Evolutionary conservation across 1,140 invertebrate species (phyloP), one percentile per base, ranked within the genome.

Genomic region (Parapsyche elsis): DNA sequence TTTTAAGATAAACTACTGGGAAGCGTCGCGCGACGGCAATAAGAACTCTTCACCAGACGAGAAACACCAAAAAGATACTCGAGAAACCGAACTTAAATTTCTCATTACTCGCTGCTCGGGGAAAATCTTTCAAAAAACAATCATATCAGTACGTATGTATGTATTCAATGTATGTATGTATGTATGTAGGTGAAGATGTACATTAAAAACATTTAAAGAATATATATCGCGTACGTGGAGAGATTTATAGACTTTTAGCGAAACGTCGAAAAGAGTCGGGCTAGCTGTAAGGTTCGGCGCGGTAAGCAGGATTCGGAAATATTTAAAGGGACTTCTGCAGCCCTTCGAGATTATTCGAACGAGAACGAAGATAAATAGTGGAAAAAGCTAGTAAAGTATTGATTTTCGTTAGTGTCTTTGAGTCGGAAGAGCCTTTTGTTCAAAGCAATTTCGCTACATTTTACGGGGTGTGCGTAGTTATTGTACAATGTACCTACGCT

Each of bases 1-100:
- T 81, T 81, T 77, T 53, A 73, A 81, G 75, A 73, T 77, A 77
- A 81, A 81, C 67, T 71, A 73, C 67, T 77, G 44, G 67, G 45
- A 64, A 78, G 75, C 64, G 80, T 77, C 67, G 74, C 80, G 30
- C 49, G 49, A 14, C 30, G 70, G 79, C 64, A 26, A 67, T 67
- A 67, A 67, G 64, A 67, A 67, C 64, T 67, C 64, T 67, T 24
- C 23, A 14, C 64, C 10, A 61, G 49, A 53, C 49, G 49, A 16
- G 49, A 5, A 53, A 12, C 49, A 53, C 49, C 49, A 53, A 53
- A 53, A 53, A 5, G 59, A 0, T 23, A 61, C 16, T 4, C 59
- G 59, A 9, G 21, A 61, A 61, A 21, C 16, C 59, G 21, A 61
- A 61, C 59, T 61, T 61, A 23, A 61, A 61, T 23, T 61, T 61